Evolutionary conservation across 2,797 vertebrate species (phyloP), one percentile per base, ranked within the genome.

Genomic region (Spinibarbus caldwelli): DNA sequence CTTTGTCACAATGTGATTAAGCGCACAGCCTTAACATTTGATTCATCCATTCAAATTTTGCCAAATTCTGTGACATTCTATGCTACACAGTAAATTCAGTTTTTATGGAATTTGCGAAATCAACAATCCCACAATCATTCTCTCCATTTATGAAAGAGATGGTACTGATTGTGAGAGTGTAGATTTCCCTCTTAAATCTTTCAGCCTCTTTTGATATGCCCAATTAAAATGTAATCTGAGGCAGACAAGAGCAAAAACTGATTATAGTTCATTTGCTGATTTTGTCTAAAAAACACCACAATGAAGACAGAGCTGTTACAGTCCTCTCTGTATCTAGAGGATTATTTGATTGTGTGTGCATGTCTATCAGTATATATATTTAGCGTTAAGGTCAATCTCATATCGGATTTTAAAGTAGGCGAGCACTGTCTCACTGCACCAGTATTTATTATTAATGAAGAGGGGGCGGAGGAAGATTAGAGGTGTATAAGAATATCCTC

Each of bases 381-480:
- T 82, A 71, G n/a, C 21, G 2, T 82, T 68, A 45, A 72, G 52
- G 38, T 62, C 67, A 82, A 68, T 31, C 68, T 45, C 54, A 75
- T 49, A 76, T 82, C 12, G 19, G 17, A 59, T 64, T 83, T 31
- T 83, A 52, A 75, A 83, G 23, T 66, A 66, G 72, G 6, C 7
- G 7, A 67, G 59, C 45, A 19, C 26, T 36, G 70, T 80, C 62
- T 68, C 73, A 77, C 54, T 78, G 64, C 73, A 78, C 47, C 62
- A 78, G 17, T 68, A 45, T 84, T 68, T 68, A 84, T 78, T 54
- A 84, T 84, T 84, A 49, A 84, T 78, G 19, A 68, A 41, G 36
- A 59, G 29, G 31, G 6, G 45, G 8, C 2, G 21, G 2, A 14
- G 81, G 41, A 52, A 77, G 47, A 49, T 43, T 47, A 84, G 11